A percentile compares a stretch with the other conserved stretches of the same genome.
Conservation (phyloP, 2,797 vertebrate genomes). For the Dipus sagitta region DNA sequence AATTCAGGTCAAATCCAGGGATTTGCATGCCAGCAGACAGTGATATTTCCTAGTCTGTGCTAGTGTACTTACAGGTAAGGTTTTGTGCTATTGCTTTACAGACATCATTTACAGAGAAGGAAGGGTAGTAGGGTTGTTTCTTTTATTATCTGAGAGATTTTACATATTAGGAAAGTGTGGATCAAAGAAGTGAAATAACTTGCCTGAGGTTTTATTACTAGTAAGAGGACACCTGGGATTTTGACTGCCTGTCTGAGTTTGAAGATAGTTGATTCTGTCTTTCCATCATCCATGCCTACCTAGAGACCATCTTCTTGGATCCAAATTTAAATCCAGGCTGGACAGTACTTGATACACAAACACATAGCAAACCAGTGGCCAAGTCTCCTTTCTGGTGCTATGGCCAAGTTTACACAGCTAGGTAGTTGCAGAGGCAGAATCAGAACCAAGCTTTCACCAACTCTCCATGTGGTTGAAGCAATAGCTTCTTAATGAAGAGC, state of each 20-base stretch:
- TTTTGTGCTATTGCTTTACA: slow-evolving; percentile 46
- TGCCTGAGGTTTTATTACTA: slow-evolving; percentile 40
- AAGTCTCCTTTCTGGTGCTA: slow-evolving; percentile 32
- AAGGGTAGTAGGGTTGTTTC: not conserved
- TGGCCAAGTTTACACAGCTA: slow-evolving; percentile 47
- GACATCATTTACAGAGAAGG: slow-evolving; percentile 58
- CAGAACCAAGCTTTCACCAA: slow-evolving; percentile 56
- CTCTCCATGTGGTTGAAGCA: slow-evolving; percentile 20
- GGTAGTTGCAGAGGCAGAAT: slow-evolving; percentile 37
- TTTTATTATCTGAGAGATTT: slow-evolving; percentile 35
- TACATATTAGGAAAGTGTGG: slow-evolving; percentile 39
- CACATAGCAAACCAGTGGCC: slow-evolving; percentile 31
- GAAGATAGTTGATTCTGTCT: slow-evolving; percentile 58
- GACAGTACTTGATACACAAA: slow-evolving; percentile 42
- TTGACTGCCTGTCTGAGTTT: slow-evolving; percentile 45
- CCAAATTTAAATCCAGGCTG: not conserved
- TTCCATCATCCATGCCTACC: not conserved
- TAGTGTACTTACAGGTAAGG: slow-evolving; percentile 43
- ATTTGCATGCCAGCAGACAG: slow-evolving; percentile 54
- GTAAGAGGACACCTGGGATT: slow-evolving; percentile 16
- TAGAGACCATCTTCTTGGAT: slow-evolving; percentile 31
- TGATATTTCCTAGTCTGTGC: not conserved
- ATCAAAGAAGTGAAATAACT: slow-evolving; percentile 56
- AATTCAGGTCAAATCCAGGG: slow-evolving; percentile 53
- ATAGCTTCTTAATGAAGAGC: slow-evolving; percentile 47